Base-by-base conservation (phyloP, 2,113 vertebrate genomes). In the Dendrocopos noguchii region DNA sequence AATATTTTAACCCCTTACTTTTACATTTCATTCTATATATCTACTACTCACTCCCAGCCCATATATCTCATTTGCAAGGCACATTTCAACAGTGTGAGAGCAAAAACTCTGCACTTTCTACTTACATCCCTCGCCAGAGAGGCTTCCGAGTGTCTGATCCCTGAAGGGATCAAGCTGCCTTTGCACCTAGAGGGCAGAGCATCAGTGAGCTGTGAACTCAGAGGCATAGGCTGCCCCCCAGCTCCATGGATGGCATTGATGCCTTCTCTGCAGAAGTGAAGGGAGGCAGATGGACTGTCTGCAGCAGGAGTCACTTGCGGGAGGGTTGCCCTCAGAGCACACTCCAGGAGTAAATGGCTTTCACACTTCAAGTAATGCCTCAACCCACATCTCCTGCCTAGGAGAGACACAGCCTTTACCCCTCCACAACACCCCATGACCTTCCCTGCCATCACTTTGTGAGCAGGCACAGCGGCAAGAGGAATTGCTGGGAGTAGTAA, bases 161-260 rank as follows among this genome's bases (percentile, higher is more conserved):
- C 80, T 83, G 33, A 74, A 67, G 72, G 61, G 88, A 78, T 88
- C 85, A 67, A 83, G 57, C 68, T 95, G 95, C 80, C 84, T 83
- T 71, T 71, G 47, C 82, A 83, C 68, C 85, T 36, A 39, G 44
- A 71, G 65, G 90, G 68, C 65, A 87, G 72, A 95, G 36, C 85
- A 83, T 60, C 68, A 56, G 61, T 6, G 82, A 95, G 76, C 70
- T 73, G 82, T 47, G 76, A 91, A 61, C 56, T 93, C 64, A 2
- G 60, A 83, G 81, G 36, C 89, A 60, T 1, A 56, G 89, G 63
- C 39, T 84, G 79, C 82, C 93, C 79, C n/a, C 57, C 56, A 53
- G 82, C 85, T 60, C 80, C 24, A n/a, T 12, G 44, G 22, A 64
- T 27, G 9, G 34, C 84, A 57, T 39, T 77, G 80, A 74, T 1